These are phyloP conservation scores for Zaprionus obscuricornis DNA, from an alignment of 2,888 invertebrate genomes.

Conservation along the genomic window DNA sequence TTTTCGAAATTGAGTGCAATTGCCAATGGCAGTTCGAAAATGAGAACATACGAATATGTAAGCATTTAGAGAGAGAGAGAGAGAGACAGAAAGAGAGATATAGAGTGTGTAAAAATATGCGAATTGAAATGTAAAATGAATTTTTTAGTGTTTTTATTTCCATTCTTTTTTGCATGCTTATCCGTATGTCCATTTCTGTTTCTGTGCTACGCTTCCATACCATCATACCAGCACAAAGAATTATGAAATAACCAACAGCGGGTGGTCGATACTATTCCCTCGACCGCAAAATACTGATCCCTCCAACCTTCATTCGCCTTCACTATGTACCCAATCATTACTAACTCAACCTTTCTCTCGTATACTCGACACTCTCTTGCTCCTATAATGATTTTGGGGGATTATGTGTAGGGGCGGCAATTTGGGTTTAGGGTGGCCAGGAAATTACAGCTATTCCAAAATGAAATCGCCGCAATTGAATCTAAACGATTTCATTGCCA, in stretches of 20 bases:
- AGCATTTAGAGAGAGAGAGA: constrained; percentile 29
- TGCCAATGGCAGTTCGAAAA: constrained; percentile 27
- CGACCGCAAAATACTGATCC: constrained; percentile 9
- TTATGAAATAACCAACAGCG: constrained; percentile 65
- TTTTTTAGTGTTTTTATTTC: constrained; percentile 48
- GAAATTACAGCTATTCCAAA: constrained; percentile 73
- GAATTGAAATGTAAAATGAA: constrained; percentile 49
- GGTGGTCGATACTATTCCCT: constrained; percentile 36
- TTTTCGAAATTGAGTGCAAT: constrained; percentile 38
- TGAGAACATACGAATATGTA: constrained; percentile 28
- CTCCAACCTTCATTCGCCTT: constrained; percentile 10
- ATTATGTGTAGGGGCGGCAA: constrained; percentile 25
- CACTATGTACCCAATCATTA: neutral
- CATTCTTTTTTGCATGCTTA: constrained; percentile 26
- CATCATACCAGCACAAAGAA: constrained; percentile 40
- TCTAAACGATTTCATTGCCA: constrained; percentile 77
- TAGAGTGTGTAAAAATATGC: constrained; percentile 18
- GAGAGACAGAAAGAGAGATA: too few species aligned
- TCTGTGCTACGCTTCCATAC: constrained; percentile 28
- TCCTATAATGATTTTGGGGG: constrained; percentile 21
- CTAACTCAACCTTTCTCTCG: neutral
- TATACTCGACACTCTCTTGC: constrained; percentile 10
- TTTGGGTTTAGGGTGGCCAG: constrained; percentile 54
- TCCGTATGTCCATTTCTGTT: constrained; percentile 28
- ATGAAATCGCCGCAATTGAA: constrained; percentile 75